Base-by-base conservation (phyloP, 92 coral and sea anemone genomes). In the Porites divaricata region DNA sequence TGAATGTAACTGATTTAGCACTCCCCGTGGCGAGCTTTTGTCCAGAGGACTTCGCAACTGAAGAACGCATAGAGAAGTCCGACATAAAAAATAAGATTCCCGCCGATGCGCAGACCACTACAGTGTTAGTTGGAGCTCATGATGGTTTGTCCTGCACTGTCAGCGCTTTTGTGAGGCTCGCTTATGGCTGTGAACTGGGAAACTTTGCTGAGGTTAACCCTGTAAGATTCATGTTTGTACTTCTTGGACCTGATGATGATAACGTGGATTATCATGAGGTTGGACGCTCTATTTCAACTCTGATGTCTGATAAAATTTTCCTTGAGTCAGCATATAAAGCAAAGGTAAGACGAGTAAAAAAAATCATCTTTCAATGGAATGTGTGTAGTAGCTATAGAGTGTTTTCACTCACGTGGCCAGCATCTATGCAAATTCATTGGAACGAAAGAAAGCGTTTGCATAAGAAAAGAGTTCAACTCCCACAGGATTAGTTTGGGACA, bases 231-330 rank as follows among this genome's bases (percentile, higher is more conserved):
- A 48, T 96, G 83, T 95, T 96, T 75, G 86, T 95, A 16, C 80
- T 95, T 28, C 86, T 96, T 41, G 99, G 98, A 15, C 99, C 99
- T 1, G 89, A 81, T 15, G 91, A 94, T 16, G 87, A 54, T 6
- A 67, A 73, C 24, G 74, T 89, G 1, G 93, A 83, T 66, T 96
- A 93, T 82, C 95, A 93, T 64, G 99, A 96, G 65, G 85, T 92
- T 58, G 99, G 99, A 21, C 99, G 99, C 9, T 90, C 95, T 13
- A 72, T 95, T 52, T 92, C 98, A 52, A 95, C 99, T 17, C 70
- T 96, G 81, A 96, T 96, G 99, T 95, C 97, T 1, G 98, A 96
- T 49, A 94, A 89, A 81, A 63, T 92, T 48, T 96, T 96, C 82
- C 91, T 96, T 70, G 92, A 90, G 22, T 80, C 90, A 8, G 98